Conservation (phyloP, 2,797 vertebrate species). For the Sebastes matsubarae region DNA sequence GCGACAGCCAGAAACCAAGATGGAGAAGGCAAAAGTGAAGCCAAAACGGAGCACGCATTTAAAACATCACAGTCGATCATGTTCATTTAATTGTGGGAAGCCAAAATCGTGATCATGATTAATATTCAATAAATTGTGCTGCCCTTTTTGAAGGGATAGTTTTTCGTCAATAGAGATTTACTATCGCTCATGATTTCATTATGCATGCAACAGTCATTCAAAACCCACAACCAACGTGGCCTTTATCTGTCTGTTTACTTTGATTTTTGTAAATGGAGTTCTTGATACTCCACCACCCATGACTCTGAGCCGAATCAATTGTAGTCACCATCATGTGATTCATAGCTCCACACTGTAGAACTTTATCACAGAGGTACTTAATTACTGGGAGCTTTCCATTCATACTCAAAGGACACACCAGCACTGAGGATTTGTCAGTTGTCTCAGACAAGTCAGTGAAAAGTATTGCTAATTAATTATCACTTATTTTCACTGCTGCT, state of each 20-base stretch:
- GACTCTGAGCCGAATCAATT: conserved; percentile 62
- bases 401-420: conserved; percentile 39
- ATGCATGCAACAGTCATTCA: conserved; percentile 63
- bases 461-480: conserved; percentile 46
- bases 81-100: too few species aligned
- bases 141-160: conserved; percentile 18
- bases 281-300: conserved; percentile 56
- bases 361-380: conserved; percentile 56
- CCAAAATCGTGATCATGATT: neutral
- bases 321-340: conserved; percentile 57
- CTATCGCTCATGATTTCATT: conserved; percentile 50
- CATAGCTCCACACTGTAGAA: conserved; percentile 36
- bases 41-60: too few species aligned
- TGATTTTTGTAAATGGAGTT: conserved; percentile 63
- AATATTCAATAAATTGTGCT: neutral
- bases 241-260: conserved; percentile 63
- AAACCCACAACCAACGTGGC: conserved; percentile 54
- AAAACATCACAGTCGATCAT: too few species aligned
- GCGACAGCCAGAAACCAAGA: too few species aligned
- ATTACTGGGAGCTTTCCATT: conserved; percentile 45
- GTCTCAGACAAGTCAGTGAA: conserved; percentile 27
- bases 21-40: too few species aligned
- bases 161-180: conserved; percentile 43
- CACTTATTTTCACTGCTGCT: conserved; percentile 27
- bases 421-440: conserved; percentile 40